Conservation (phyloP, 1,140 invertebrate species). For the Hylaeus volcanicus region DNA sequence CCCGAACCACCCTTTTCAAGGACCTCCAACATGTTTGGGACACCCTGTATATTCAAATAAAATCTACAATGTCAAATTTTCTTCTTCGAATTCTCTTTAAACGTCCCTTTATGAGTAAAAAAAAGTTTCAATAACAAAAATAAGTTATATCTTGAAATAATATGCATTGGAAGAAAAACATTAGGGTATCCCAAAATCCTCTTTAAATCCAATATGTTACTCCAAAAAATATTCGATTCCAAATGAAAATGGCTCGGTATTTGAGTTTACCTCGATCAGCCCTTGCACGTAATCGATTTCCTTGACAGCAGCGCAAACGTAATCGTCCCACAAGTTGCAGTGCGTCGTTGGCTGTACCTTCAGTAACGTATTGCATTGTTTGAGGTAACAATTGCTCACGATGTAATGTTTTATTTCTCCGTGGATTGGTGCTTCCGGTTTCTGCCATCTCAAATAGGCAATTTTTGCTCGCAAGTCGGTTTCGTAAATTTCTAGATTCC, state of each 20-base stretch:
- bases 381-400: background rate
- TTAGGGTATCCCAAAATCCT: too few species aligned
- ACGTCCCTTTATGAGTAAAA: too few species aligned
- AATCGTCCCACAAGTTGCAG: conserved; percentile 57
- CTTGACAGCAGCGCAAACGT: conserved; percentile 48
- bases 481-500: conserved; percentile 49
- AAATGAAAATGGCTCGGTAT: background rate
- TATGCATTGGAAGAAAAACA: too few species aligned
- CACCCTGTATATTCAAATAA: too few species aligned
- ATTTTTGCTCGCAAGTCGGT: background rate
- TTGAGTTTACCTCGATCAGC: conserved; percentile 35
- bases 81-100: too few species aligned
- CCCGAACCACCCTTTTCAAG: too few species aligned
- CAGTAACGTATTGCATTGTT: background rate
- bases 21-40: too few species aligned
- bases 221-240: too few species aligned
- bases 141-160: too few species aligned
- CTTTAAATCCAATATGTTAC: too few species aligned
- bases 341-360: conserved; percentile 14
- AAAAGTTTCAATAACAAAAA: too few species aligned
- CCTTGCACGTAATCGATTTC: background rate
- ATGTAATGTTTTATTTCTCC: conserved; percentile 44
- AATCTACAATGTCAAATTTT: too few species aligned
- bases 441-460: conserved; percentile 51
- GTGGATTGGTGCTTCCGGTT: conserved; percentile 50